A percentile compares a stretch with the other conserved stretches of the same genome.
Conservation (phyloP, 2,113 vertebrate genomes). For the Oxygymnocypris stewartii region DNA sequence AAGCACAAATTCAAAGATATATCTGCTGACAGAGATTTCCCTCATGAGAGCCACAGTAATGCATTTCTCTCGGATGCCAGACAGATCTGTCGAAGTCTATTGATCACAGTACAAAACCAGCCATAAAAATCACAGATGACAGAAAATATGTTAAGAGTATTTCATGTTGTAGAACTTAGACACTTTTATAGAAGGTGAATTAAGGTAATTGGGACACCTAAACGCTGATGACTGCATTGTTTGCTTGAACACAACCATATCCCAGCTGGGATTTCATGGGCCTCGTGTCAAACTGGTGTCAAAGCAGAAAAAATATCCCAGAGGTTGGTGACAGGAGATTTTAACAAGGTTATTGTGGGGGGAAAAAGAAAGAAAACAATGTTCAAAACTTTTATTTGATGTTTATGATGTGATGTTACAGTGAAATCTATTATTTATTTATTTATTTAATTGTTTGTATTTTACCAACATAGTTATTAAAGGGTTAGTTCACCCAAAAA, state of each 20-base stretch:
- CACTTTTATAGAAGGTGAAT: neutral
- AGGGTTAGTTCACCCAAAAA: too few species aligned
- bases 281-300: neutral
- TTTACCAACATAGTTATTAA: too few species aligned
- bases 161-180: conserved; percentile 28
- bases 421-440: neutral
- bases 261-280: neutral
- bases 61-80: conserved; percentile 68
- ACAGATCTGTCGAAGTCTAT: conserved; percentile 74
- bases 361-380: neutral
- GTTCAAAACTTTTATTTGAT: neutral
- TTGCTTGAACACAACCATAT: neutral
- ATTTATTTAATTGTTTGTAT: too few species aligned
- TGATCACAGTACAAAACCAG: conserved; percentile 76
- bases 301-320: conserved; percentile 1
- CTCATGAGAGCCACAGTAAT: conserved; percentile 60
- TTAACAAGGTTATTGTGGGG: neutral
- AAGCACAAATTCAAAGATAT: conserved; percentile 72
- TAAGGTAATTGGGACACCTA: conserved; percentile 1
- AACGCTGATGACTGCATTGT: neutral
- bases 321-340: neutral
- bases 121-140: conserved; percentile 71
- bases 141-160: conserved; percentile 38
- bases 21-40: conserved; percentile 75
- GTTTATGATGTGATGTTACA: neutral